phyloP scores from a whole-genome alignment of 2,113 vertebrate species.

The Nyctibius bracteatus region DNA sequence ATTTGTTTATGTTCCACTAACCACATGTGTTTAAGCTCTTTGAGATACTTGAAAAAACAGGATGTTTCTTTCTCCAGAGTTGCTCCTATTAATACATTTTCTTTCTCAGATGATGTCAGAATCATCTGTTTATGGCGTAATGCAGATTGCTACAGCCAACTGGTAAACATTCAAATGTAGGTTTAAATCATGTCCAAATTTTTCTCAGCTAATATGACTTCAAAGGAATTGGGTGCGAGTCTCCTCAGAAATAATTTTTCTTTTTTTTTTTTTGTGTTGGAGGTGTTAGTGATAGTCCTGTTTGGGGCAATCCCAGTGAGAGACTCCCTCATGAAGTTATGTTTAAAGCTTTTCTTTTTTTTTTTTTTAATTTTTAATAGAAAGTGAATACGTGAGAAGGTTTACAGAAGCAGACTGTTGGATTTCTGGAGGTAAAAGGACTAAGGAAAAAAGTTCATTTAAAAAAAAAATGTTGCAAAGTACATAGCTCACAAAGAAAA shows the following conservation, averaged over 20 bases:
- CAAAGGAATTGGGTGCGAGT: neutral
- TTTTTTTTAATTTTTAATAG: neutral
- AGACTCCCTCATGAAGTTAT: rapidly evolving
- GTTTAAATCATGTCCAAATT: neutral
- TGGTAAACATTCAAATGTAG: neutral
- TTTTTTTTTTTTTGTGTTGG: neutral
- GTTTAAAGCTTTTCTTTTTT: neutral
- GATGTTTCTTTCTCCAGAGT: neutral
- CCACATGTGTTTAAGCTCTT: neutral
- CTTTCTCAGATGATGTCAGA: slow-evolving; percentile 1
- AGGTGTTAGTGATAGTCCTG: neutral
- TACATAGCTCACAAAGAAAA: neutral
- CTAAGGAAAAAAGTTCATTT: neutral
- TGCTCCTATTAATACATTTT: neutral
- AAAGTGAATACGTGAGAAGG: neutral
- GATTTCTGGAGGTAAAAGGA: neutral
- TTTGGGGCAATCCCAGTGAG: neutral
- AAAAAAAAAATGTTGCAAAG: neutral
- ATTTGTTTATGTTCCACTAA: neutral
- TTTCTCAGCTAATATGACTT: neutral
- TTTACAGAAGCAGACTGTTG: neutral
- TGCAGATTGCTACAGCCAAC: neutral
- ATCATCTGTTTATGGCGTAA: neutral
- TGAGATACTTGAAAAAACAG: neutral
- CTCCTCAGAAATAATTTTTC: neutral